Evolutionary conservation across 2,888 invertebrate genomes (phyloP), one percentile per base, ranked within the genome.

Genomic region (Dromius quadrimaculatus): DNA sequence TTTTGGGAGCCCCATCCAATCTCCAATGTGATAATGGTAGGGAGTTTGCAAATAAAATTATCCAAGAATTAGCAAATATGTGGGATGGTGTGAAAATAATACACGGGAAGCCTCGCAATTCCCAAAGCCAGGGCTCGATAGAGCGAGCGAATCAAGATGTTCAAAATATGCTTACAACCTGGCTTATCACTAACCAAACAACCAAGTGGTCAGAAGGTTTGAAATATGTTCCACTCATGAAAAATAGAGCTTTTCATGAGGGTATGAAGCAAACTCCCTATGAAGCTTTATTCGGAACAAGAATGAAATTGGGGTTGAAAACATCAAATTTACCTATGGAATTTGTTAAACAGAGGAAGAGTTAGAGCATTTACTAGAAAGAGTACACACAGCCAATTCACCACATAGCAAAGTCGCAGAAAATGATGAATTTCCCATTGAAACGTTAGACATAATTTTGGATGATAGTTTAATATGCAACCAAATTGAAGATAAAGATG

Each of bases 61-160:
- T 77, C 19, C 34, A 72, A 47, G 72, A 77, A 57, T 28, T 76
- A 80, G 73, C 73, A 20, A 8, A 2, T 4, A 74, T 77, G 72
- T 81, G 80, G 79, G 70, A 74, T 17, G 77, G 74, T 61, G 22
- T 76, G 13, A 80, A 80, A 76, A 78, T 79, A 32, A 75, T 79
- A 19, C 77, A 79, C 62, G 77, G 78, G n/a, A n/a, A n/a, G n/a
- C n/a, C n/a, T n/a, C n/a, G n/a, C n/a, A n/a, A n/a, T n/a, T n/a
- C n/a, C n/a, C n/a, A n/a, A n/a, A n/a, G n/a, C n/a, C n/a, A n/a
- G n/a, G n/a, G n/a, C n/a, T n/a, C n/a, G n/a, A n/a, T 79, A 11
- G 76, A 79, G 71, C 72, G 78, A 38, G 75, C 76, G 8, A 78
- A 78, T 50, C 78, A 79, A 71, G 79, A 79, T 70, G 74, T 80